Conservation (phyloP, 2,888 invertebrate genomes). For the Julus scandinavius region DNA sequence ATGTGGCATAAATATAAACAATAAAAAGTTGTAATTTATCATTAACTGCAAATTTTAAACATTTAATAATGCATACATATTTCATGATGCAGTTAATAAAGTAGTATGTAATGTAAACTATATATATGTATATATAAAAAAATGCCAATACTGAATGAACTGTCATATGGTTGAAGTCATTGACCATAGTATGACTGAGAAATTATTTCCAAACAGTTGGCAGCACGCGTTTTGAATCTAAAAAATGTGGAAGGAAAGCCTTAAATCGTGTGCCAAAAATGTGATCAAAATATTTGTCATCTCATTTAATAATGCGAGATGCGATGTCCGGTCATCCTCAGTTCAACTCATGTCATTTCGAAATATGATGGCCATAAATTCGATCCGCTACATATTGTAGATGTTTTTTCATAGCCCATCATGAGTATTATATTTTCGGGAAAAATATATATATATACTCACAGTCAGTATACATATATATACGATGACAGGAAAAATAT, state of each 20-base stretch:
- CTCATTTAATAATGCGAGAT: constrained; percentile 14
- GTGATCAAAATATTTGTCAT: constrained; percentile 27
- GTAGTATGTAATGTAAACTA: too few species aligned
- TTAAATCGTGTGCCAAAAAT: not conserved
- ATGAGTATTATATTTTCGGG: not conserved
- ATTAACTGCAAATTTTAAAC: too few species aligned
- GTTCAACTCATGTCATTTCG: not conserved
- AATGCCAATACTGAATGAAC: too few species aligned
- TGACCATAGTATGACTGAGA: not conserved
- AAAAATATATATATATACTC: not conserved
- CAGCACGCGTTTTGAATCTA: not conserved
- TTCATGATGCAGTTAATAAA: too few species aligned
- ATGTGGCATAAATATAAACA: too few species aligned
- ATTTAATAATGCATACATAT: too few species aligned
- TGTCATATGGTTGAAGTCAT: too few species aligned
- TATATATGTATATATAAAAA: too few species aligned
- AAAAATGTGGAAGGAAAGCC: not conserved
- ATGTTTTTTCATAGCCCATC: not conserved
- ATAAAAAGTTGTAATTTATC: too few species aligned
- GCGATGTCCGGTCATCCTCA: constrained; percentile 14
- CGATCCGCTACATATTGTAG: not conserved
- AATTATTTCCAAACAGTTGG: not conserved
- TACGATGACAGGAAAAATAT: constrained; percentile 20
- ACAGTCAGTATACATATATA: not conserved
- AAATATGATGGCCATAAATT: constrained; percentile 14